Base-by-base conservation (phyloP, 2,113 vertebrate species). In the Catharus bicknelli region DNA sequence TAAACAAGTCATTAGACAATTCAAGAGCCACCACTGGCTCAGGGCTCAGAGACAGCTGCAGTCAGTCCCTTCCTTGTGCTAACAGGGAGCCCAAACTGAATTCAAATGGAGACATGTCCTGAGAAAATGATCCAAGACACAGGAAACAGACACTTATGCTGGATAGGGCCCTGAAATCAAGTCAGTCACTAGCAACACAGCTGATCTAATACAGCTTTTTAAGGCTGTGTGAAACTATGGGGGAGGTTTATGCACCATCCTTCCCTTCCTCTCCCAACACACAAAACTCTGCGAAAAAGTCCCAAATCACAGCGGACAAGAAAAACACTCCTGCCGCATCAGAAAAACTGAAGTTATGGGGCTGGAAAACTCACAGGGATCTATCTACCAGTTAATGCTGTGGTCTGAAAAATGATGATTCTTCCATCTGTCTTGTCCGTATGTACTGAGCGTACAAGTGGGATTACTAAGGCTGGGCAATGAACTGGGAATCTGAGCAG, bases 381-480 rank as follows among this genome's bases (percentile, higher is more conserved):
- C 4, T 0, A 15, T 57, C 42, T 30, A 13, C 25, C 23, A 27
- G 30, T 76, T 34, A 79, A 29, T n/a, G 36, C 27, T 55, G 64
- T 34, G 21, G 19, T 13, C 57, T 61, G 42, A 59, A 62, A 63
- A 76, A 13, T 16, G 42, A 86, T 36, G 58, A 51, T 27, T 83
- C 50, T 73, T 88, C 86, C 67, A 72, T 69, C 88, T 76, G 78
- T n/a, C 63, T 51, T 17, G 14, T 12, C 67, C 1, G 0, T 40
- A 57, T 48, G 90, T 66, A 72, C 67, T 32, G 17, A 54, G 73
- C 2, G 0, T 68, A 40, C 90, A 82, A 80, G 53, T 22, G 54
- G 75, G 79, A 95, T 92, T 54, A 80, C 63, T 74, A 50, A 48
- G 50, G 36, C 88, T 68, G 86, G 68, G 83, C 80, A 90, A n/a